Base-by-base conservation (phyloP, 1,140 invertebrate genomes). In the Ceratina australensis region DNA sequence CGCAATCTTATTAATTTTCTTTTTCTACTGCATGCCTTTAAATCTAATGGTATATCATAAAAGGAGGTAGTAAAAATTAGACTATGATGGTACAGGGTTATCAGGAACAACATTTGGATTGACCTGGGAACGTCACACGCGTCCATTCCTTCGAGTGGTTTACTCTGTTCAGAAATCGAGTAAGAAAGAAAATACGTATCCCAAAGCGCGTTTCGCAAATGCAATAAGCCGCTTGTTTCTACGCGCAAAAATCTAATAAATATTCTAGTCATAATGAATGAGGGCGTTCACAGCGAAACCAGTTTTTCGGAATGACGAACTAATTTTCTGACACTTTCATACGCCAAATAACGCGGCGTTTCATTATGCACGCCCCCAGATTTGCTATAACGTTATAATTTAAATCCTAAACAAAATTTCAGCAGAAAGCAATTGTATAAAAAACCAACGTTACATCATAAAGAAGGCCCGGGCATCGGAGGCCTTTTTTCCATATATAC, bases 221-320 rank as follows among this genome's bases (percentile, higher is more conserved):
- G 82, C 75, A 61, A 79, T 49, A 85, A 85, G 82, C 83, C 47
- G 60, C 78, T 85, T 59, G 71, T 42, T 71, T 81, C 79, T 84
- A 79, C 28, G 67, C 76, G 67, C 60, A 81, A 85, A 22, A 78
- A 65, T 56, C 83, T 84, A 85, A 69, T 66, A 18, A 75, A 54
- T 79, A 69, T 73, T 61, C 78, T 80, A 83, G 18, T 73, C 66
- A 60, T 50, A 63, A 81, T 59, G 74, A 84, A 81, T 71, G 69
- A 67, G 74, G 61, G 24, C 64, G 80, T 69, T 84, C 66, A 71
- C 22, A 54, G 5, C n/a, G 8, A 78, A 59, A 64, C 52, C 2
- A n/a, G 57, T 52, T 7, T 33, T 1, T 61, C 8, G 13, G 20
- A 7, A 26, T 13, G 5, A 2, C 8, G 1, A 20, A 18, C 16